A percentile compares a stretch with the other conserved stretches of the same genome.
Conservation (phyloP, 2,797 vertebrate species). For the Dermochelys coriacea region DNA sequence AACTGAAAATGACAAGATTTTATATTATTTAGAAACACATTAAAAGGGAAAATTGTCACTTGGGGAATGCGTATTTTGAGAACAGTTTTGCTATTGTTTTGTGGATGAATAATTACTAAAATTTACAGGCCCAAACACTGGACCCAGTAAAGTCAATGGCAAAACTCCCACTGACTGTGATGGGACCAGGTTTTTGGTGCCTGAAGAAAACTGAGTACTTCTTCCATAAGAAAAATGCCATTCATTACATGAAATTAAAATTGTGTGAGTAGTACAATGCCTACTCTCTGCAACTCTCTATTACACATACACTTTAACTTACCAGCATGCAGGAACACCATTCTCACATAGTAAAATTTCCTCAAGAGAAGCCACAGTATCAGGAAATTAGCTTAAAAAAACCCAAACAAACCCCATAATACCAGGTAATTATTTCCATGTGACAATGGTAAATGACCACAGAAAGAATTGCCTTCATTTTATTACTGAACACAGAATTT, state of each 20-base stretch:
- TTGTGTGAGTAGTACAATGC: background rate
- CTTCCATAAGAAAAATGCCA: background rate
- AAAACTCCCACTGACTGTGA: background rate
- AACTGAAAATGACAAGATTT: background rate
- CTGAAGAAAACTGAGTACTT: background rate
- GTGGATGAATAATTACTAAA: background rate
- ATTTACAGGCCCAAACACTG: background rate
- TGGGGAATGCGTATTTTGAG: background rate
- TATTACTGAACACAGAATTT: background rate
- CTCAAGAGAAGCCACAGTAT: background rate
- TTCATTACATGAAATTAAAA: slow-evolving; percentile 23
- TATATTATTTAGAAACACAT: background rate
- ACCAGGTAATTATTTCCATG: background rate
- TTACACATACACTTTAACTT: background rate
- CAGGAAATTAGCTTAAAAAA: slow-evolving; percentile 12
- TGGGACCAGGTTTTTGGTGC: background rate
- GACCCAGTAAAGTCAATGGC: background rate
- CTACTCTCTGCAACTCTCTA: background rate
- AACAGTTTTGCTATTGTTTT: slow-evolving; percentile 9
- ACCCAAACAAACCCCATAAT: background rate
- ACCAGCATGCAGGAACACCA: background rate
- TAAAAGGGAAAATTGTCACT: background rate
- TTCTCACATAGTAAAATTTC: background rate
- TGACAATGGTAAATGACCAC: background rate
- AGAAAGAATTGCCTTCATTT: background rate